A percentile compares a stretch with the other conserved stretches of the same genome.
phyloP scores from a whole-genome alignment of 2,113 vertebrate genomes.

The Callaeas wilsoni region DNA sequence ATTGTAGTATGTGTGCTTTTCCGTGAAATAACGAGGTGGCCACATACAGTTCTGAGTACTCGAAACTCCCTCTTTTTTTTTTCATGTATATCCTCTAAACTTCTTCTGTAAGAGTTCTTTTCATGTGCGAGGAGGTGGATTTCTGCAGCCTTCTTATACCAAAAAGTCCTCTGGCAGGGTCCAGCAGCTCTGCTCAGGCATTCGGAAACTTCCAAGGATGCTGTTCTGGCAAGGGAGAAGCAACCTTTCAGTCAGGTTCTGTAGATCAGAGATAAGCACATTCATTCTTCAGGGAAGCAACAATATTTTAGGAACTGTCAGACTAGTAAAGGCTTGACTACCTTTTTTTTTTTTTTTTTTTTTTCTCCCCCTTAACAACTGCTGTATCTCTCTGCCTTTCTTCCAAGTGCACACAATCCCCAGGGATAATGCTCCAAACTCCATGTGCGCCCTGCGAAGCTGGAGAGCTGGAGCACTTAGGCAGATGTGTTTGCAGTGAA shows the following conservation, averaged over 20 bases:
- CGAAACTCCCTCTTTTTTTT: not conserved
- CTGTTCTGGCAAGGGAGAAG: slow-evolving; percentile 13
- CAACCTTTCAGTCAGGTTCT: slow-evolving; percentile 15
- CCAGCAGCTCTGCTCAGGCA: not conserved
- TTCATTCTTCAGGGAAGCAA: not conserved
- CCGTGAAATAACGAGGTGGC: not conserved
- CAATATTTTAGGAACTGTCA: slow-evolving; percentile 49
- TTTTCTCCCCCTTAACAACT: not conserved
- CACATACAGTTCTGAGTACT: not conserved
- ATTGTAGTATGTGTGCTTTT: not conserved
- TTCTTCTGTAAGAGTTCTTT: not conserved
- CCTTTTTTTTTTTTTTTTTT: not conserved
- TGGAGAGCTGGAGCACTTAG: slow-evolving; percentile 40
- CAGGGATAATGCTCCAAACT: not conserved
- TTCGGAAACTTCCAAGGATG: not conserved
- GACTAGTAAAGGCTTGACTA: slow-evolving; percentile 48
- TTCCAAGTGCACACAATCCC: not conserved
- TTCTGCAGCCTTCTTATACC: not conserved
- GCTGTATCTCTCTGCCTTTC: not conserved
- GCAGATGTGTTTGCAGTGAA: slow-evolving; percentile 52
- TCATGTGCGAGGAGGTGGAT: not conserved
- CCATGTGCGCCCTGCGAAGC: not conserved
- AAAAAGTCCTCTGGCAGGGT: not conserved
- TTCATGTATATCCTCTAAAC: not conserved
- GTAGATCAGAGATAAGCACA: slow-evolving; percentile 22